These are phyloP conservation scores for Myodes glareolus DNA, from an alignment of 2,113 vertebrate species.

Conservation along the genomic window DNA sequence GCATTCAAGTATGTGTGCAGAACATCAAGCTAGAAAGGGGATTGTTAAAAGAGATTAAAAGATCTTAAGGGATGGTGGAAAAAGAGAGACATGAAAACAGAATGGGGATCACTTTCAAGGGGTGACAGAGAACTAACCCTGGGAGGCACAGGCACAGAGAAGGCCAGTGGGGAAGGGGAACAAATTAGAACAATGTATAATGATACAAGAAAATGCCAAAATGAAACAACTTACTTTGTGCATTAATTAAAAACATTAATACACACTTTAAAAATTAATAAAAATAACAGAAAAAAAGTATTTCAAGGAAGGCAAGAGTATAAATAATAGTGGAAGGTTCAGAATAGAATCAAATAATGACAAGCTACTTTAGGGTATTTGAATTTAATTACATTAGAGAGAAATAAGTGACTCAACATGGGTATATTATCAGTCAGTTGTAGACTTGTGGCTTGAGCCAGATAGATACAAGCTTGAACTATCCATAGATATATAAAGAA, in stretches of 20 bases:
- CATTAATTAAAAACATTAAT: not conserved
- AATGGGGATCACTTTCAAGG: not conserved
- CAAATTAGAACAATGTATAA: not conserved
- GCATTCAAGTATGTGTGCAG: not conserved
- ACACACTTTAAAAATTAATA: not conserved
- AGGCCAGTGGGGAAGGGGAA: not conserved
- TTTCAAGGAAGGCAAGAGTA: not conserved
- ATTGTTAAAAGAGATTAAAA: not conserved
- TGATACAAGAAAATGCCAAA: not conserved
- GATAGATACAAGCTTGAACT: not conserved
- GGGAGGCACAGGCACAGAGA: not conserved
- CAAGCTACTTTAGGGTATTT: not conserved
- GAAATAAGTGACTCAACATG: not conserved
- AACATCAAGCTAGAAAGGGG: not conserved
- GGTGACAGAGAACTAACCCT: not conserved
- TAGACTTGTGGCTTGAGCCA: slow-evolving; percentile 12
- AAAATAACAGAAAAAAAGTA: slow-evolving; percentile 1
- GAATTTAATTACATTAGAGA: slow-evolving; percentile 42
- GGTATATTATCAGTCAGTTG: not conserved
- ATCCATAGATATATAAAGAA: not conserved
- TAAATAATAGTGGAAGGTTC: not conserved
- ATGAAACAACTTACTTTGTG: not conserved
- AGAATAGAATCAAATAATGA: slow-evolving; percentile 3
- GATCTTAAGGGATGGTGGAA: too few species aligned
- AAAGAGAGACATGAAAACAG: not conserved